Base-by-base conservation (phyloP, 2,113 vertebrate genomes). In the Melanocharis versteri region DNA sequence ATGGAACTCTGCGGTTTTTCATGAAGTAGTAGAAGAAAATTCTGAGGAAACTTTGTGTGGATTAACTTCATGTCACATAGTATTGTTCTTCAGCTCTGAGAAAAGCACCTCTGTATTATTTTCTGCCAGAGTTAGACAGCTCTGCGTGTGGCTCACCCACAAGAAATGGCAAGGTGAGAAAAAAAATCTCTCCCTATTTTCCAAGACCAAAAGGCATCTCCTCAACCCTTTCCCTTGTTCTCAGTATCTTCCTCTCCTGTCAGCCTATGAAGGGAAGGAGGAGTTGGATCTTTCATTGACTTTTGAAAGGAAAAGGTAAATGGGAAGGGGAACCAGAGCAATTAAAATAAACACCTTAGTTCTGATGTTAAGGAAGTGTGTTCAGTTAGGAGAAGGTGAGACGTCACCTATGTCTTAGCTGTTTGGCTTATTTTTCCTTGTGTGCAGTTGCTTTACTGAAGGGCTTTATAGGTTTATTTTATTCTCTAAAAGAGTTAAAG, bases 91-190 rank as follows among this genome's bases (percentile, higher is more conserved):
- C 21, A 57, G 9, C 22, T 90, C 35, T 78, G 35, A 60, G 31
- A 72, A 77, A 9, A 81, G 1, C 12, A 54, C 2, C 6, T 51
- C 33, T 72, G 3, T 24, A 3, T n/a, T 81, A 45, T 45, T 77
- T 81, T 69, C 28, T 68, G 30, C 4, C 24, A 77, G 7, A 33
- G 4, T 37, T 7, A 58, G 2, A 15, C 15, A 61, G 4, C 1
- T 84, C 37, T 40, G 6, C 69, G 3, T 1, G 1, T 14, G 8
- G 16, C 9, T 78, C 10, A 45, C 0, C 13, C 53, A 72, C 58
- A 83, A 37, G 14, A 48, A 66, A 40, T 37, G 4, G 1, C 26
- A 72, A 85, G 14, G 15, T 35, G 18, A 71, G 39, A 10, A 61
- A 53, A 65, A 60, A 69, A 40, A 7, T 1, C 2, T n/a, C 68